A percentile compares a stretch with the other conserved stretches of the same genome.
Evolutionary conservation across 2,113 vertebrate genomes (phyloP).

Genomic region (Menidia beryllina): DNA sequence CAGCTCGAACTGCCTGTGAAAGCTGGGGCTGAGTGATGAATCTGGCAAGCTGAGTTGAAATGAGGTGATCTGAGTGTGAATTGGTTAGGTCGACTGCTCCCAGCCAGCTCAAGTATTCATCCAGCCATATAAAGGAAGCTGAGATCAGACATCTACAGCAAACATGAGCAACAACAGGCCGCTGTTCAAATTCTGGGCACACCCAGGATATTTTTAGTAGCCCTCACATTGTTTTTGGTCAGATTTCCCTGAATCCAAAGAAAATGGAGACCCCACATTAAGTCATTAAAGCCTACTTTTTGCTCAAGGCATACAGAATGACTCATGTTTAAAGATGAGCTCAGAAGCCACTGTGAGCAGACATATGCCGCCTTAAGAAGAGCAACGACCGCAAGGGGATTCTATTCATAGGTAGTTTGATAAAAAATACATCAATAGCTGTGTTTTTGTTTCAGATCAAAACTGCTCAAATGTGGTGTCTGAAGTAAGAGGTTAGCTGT

Average conservation of each 20-base stretch:
- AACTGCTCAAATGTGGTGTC: not conserved
- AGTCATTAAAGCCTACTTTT: not conserved
- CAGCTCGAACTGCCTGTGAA: not conserved
- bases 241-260: conserved; percentile 4
- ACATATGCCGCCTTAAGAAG: not conserved
- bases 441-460: not conserved
- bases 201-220: not conserved
- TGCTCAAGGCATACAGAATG: not conserved
- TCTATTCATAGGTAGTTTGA: not conserved
- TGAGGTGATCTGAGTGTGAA: conserved; percentile 27
- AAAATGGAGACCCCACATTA: not conserved
- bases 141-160: not conserved
- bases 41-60: conserved; percentile 25
- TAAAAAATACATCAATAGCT: not conserved
- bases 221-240: not conserved
- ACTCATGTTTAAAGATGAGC: not conserved
- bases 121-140: not conserved
- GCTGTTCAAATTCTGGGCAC: not conserved
- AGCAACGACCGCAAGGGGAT: not conserved
- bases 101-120: conserved; percentile 15
- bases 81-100: not conserved
- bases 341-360: not conserved
- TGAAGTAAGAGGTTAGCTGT: not conserved
- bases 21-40: conserved; percentile 16
- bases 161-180: not conserved